Percentiles rank a stretch among this genome's conserved stretches.
Evolutionary conservation across 2,113 vertebrate genomes (phyloP).

Genomic region (Nanger granti): DNA sequence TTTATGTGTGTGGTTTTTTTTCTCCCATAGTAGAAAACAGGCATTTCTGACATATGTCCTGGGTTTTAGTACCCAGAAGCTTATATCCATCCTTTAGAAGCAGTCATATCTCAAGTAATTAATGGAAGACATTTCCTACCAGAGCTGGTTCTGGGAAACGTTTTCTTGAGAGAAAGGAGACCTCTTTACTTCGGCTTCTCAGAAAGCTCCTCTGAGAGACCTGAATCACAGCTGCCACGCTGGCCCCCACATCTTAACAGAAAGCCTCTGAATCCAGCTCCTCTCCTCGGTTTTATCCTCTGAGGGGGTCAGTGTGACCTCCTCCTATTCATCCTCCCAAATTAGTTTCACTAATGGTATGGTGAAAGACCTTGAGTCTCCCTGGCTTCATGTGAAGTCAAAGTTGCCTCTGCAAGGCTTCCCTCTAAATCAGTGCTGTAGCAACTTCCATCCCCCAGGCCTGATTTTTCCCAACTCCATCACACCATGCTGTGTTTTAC

Average conservation of each 20-base stretch:
- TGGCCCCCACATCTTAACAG: not conserved
- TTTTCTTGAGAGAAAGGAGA: not conserved
- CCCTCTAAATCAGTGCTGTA: slow-evolving; percentile 16
- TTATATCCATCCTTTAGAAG: not conserved
- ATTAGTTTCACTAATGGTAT: slow-evolving; percentile 23
- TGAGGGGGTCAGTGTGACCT: not conserved
- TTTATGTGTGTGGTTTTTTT: not conserved
- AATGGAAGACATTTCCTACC: not conserved
- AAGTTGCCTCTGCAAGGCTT: not conserved
- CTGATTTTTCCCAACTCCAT: not conserved
- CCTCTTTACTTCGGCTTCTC: not conserved
- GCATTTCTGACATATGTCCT: not conserved
- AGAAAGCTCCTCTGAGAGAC: not conserved
- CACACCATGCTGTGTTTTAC: not conserved
- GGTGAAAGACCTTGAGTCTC: not conserved
- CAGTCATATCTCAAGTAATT: not conserved
- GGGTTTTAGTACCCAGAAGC: not conserved
- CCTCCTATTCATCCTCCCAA: slow-evolving; percentile 9
- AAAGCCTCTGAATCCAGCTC: not conserved
- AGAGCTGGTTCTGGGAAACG: not conserved
- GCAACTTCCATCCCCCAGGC: not conserved
- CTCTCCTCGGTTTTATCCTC: not conserved
- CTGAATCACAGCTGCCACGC: not conserved
- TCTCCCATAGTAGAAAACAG: not conserved
- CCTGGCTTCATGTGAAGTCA: slow-evolving; percentile 13